Evolutionary conservation across 2,113 vertebrate genomes (phyloP).

Genomic region (Oncorhynchus gorbuscha): DNA sequence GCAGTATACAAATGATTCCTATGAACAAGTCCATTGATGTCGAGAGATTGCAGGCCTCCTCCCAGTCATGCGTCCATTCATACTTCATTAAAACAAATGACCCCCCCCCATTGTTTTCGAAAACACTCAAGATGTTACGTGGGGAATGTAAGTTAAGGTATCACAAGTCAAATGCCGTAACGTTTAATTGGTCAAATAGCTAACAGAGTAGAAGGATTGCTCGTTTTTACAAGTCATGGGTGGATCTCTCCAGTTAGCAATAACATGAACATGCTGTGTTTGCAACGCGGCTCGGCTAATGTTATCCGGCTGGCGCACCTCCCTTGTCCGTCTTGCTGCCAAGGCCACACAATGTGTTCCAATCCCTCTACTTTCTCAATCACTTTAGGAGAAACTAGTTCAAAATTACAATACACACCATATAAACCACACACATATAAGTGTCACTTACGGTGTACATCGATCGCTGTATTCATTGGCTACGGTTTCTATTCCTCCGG

Average conservation of each 20-base stretch:
- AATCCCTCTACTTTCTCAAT: not conserved
- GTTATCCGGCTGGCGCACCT: slow-evolving; percentile 43
- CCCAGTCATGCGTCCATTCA: slow-evolving; percentile 37
- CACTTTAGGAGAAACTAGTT: not conserved
- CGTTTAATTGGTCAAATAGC: not conserved
- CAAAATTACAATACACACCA: not conserved
- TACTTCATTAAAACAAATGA: slow-evolving; percentile 11
- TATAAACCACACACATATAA: not conserved
- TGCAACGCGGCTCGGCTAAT: slow-evolving; percentile 17
- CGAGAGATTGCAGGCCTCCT: slow-evolving; percentile 65
- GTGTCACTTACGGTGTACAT: slow-evolving; percentile 88
- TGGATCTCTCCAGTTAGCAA: slow-evolving; percentile 46
- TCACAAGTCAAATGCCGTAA: not conserved
- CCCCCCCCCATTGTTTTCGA: not conserved
- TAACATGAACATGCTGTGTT: slow-evolving; percentile 62
- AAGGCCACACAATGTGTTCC: not conserved
- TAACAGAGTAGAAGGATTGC: not conserved
- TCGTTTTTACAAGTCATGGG: not conserved
- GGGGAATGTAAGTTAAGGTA: not conserved
- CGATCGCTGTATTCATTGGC: slow-evolving; percentile 97
- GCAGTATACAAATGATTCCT: not conserved
- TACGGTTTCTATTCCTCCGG: slow-evolving; percentile 94
- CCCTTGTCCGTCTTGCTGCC: not conserved
- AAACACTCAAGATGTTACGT: not conserved
- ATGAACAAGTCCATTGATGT: slow-evolving; percentile 12